Percentiles rank a stretch among this genome's conserved stretches.
Evolutionary conservation across 1,140 invertebrate genomes (phyloP).

Genomic region (Nautilus pompilius): DNA sequence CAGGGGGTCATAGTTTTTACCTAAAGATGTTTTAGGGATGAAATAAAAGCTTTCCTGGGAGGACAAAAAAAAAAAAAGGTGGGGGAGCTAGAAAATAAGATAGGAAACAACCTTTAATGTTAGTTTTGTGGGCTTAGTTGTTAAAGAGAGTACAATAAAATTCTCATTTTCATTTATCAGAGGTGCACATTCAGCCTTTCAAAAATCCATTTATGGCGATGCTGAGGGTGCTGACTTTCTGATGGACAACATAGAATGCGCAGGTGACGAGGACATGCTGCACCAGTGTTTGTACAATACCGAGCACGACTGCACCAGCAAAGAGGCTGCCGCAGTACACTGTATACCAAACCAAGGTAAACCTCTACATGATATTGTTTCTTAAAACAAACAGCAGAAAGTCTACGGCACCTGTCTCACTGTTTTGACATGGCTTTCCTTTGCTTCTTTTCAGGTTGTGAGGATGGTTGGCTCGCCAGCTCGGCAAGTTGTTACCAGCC

Average conservation of each 20-base stretch:
- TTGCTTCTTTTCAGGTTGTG: constrained; percentile 9
- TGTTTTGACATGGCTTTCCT: no score
- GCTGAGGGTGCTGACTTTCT: constrained; percentile 29
- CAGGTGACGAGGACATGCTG: constrained; percentile 67
- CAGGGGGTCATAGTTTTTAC: no score
- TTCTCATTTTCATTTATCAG: neutral
- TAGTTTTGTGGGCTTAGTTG: neutral
- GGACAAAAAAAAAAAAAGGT: no score
- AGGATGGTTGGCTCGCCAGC: constrained; percentile 26
- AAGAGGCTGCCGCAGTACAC: constrained; percentile 60
- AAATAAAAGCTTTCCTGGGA: no score
- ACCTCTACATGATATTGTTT: no score
- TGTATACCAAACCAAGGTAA: constrained; percentile 29
- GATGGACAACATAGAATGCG: constrained; percentile 70
- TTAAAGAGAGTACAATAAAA: neutral
- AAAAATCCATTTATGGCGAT: constrained; percentile 10
- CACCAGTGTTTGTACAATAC: constrained; percentile 68
- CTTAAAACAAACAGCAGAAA: no score
- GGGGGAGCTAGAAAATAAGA: no score
- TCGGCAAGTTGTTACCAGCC: constrained; percentile 28
- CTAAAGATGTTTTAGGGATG: no score
- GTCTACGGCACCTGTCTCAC: no score
- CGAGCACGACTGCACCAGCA: constrained; percentile 67
- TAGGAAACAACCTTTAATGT: no score
- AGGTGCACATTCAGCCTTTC: constrained; percentile 4